Evolutionary conservation across 2,888 invertebrate species (phyloP), one percentile per base, ranked within the genome.

Genomic region (Dorcus parallelipipedus): DNA sequence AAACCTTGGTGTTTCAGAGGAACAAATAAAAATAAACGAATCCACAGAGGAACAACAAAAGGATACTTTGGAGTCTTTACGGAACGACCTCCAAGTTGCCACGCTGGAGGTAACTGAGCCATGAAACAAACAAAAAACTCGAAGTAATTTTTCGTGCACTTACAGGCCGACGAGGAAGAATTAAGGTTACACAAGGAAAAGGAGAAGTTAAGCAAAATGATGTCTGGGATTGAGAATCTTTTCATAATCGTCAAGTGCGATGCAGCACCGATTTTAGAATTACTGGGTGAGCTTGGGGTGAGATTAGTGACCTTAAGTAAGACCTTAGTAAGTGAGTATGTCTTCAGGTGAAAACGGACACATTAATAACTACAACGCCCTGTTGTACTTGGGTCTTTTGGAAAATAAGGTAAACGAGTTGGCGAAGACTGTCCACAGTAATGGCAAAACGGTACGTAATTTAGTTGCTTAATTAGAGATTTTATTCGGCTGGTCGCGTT

Each of bases 321-420:
- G n/a, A n/a, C n/a, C n/a, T n/a, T n/a, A n/a, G 41, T 41, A 10
- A 41, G 14, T 5, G 20, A 6, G 17, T 45, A 9, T 45, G 9
- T 20, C 23, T 8, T 45, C 45, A 59, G 59, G 59, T 38, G 50
- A 59, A 48, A 9, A 38, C 54, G 83, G 88, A n/a, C 83, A 83
- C 26, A 86, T 93, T 43, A 88, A 86, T 55, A 82, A 83, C 52
- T 84, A 86, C 67, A 95, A 94, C 78, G 90, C 90, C 1, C 84
- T 90, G 59, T 83, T 93, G 9, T 93, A 91, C 74, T 83, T 95
- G 69, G 90, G 90, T 64, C 86, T 93, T 42, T 84, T 95, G 64
- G 93, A 94, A 72, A 86, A 88, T 72, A 85, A 87, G 56, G 86
- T 89, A 14, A 82, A 83, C 33, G 87, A 89, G 67, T 82, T 88